phyloP scores from a whole-genome alignment of 2,113 vertebrate species.

The Perognathus longimembris region DNA sequence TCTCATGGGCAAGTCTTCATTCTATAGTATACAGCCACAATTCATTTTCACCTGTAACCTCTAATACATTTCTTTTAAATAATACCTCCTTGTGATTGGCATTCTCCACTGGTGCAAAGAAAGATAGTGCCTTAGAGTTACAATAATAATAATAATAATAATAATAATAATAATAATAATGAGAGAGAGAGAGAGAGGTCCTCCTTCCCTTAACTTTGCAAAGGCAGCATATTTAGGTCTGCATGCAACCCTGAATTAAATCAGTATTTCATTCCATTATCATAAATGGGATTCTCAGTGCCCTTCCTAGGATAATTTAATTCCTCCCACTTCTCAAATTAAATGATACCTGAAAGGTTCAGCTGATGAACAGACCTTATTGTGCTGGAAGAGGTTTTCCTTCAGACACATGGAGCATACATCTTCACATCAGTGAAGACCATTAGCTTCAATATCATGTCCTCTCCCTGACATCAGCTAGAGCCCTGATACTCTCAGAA shows the following conservation, averaged over 20 bases:
- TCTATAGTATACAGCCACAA: not conserved
- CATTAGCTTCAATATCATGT: slow-evolving; percentile 80
- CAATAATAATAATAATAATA: slow-evolving; percentile 76
- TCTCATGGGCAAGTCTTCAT: not conserved
- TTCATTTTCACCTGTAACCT: slow-evolving; percentile 2
- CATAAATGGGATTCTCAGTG: slow-evolving; percentile 63
- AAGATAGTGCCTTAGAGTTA: slow-evolving; percentile 51
- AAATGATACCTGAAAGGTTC: slow-evolving; percentile 84
- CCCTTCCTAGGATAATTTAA: slow-evolving; percentile 82
- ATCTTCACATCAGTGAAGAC: slow-evolving; percentile 83
- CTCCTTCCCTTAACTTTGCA: slow-evolving; percentile 41
- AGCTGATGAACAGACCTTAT: slow-evolving; percentile 75
- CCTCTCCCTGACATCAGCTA: slow-evolving; percentile 78
- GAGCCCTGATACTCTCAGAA: slow-evolving; percentile 66
- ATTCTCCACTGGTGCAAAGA: not conserved
- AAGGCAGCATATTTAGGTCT: slow-evolving; percentile 72
- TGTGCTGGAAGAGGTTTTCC: slow-evolving; percentile 78
- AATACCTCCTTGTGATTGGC: not conserved
- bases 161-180: slow-evolving; percentile 77
- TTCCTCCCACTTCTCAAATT: slow-evolving; percentile 83
- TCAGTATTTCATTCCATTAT: slow-evolving; percentile 82
- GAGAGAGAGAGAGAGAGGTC: slow-evolving; percentile 11
- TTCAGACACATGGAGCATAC: slow-evolving; percentile 70
- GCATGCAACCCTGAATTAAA: slow-evolving; percentile 74
- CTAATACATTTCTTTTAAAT: slow-evolving; percentile 6